Evolutionary conservation across 2,888 invertebrate genomes (phyloP), one percentile per base, ranked within the genome.

Genomic region (Magallana nippona): DNA sequence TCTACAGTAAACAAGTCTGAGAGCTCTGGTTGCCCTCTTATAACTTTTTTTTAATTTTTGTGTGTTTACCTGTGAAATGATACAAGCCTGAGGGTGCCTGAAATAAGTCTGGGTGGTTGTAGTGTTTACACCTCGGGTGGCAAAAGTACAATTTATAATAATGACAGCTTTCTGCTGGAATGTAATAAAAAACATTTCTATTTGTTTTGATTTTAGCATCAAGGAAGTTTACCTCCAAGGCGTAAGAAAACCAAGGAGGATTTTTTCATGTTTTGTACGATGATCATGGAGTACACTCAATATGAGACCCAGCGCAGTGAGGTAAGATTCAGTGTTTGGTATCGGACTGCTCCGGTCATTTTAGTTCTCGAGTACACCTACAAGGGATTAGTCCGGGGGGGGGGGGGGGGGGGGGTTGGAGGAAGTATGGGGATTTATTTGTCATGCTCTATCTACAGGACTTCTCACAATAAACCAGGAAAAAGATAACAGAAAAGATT

Each of bases 211-310:
- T 81, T 85, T 32, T 19, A 85, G 85, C 86, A 88, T 85, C 85
- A 87, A 78, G 89, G 88, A 32, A 87, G 85, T 79, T 78, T 85
- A 63, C 87, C 88, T 10, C 89, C 91, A 78, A 89, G 88, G 60
- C 93, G 94, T 89, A 95, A 95, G 63, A 90, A 95, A 86, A 95
- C 95, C 17, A 94, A 95, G 85, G 95, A 95, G 89, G 95, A 95
- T 89, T 95, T 95, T 91, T 95, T 95, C 86, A 92, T 94, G 85
- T 95, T 95, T 91, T 95, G 95, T 92, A 95, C 95, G 85, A 95
- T 95, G 89, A 95, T 95, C 82, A 92, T 95, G 86, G 95, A 95
- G 85, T 95, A 95, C 91, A 95, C 95, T 89, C 95, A 95, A 89
- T 95, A 95, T 89, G 95, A 95, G 90, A 89, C 92, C 60, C 85